These are phyloP conservation scores for Tinea semifulvella DNA, from an alignment of 2,888 invertebrate genomes.

Conservation along the genomic window DNA sequence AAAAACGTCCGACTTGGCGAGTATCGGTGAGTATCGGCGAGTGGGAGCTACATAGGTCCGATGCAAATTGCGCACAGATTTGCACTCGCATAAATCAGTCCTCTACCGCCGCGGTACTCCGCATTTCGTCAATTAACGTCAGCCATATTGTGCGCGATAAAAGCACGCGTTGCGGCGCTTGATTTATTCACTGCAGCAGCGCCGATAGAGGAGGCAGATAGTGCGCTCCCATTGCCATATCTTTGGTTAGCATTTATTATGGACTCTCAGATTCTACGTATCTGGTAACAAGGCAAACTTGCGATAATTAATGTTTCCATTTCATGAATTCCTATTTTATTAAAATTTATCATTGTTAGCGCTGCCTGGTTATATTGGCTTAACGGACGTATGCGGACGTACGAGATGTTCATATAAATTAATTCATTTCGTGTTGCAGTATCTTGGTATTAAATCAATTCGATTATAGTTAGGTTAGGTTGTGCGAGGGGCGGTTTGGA, in stretches of 20 bases:
- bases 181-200: slow-evolving; percentile 27
- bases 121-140: slow-evolving; percentile 51
- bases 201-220: slow-evolving; percentile 20
- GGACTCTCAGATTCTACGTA: slow-evolving; percentile 6
- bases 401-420: too few species aligned
- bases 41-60: slow-evolving; percentile 46
- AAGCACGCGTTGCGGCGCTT: slow-evolving; percentile 26
- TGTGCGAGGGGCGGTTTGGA: slow-evolving; percentile 29
- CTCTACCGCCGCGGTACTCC: slow-evolving; percentile 28
- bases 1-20: background rate
- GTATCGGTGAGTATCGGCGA: slow-evolving; percentile 24
- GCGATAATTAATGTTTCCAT: slow-evolving; percentile 10
- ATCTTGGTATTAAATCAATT: slow-evolving; percentile 8
- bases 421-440: slow-evolving; percentile 2
- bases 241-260: slow-evolving; percentile 19
- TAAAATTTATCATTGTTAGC: too few species aligned
- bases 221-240: slow-evolving; percentile 9
- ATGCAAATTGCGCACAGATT: slow-evolving; percentile 54
- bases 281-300: slow-evolving; percentile 4
- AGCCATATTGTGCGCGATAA: slow-evolving; percentile 36
- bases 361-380: too few species aligned
- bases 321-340: background rate
- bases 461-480: background rate
- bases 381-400: too few species aligned
- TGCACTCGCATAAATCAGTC: slow-evolving; percentile 42